Conservation (phyloP, 2,888 invertebrate genomes). For the Thyatira batis region DNA sequence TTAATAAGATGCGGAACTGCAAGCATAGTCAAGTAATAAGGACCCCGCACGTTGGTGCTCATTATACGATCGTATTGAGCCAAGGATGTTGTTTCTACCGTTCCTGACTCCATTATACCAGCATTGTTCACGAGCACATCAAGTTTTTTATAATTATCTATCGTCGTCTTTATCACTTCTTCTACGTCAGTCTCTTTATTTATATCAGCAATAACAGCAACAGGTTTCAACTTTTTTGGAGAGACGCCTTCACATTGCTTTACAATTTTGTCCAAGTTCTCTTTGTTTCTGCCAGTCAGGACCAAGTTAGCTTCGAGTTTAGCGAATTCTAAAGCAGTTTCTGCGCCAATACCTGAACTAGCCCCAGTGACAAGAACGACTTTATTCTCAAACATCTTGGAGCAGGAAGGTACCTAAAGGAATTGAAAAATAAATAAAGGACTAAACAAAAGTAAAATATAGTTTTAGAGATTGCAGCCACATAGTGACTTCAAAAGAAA, state of each 20-base stretch:
- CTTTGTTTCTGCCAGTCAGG: conserved; percentile 84
- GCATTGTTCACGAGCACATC: conserved; percentile 92
- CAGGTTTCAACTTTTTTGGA: conserved; percentile 54
- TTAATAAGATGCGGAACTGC: conserved; percentile 90
- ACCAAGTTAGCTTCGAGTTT: conserved; percentile 82
- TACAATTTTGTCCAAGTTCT: conserved; percentile 84
- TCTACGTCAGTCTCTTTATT: conserved; percentile 85
- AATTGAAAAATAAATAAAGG: conserved; percentile 6
- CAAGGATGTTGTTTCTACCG: conserved; percentile 88
- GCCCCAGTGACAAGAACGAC: conserved; percentile 84
- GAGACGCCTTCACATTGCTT: conserved; percentile 70
- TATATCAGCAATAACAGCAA: conserved; percentile 82
- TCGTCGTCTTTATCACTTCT: conserved; percentile 83
- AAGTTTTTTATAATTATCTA: conserved; percentile 84
- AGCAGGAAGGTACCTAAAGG: conserved; percentile 14
- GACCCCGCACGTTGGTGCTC: conserved; percentile 89
- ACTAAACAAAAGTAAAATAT: no score
- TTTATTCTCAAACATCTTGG: conserved; percentile 71
- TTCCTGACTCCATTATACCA: conserved; percentile 87
- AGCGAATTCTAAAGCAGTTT: conserved; percentile 84
- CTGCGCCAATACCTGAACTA: conserved; percentile 87
- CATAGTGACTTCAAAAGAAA: no score
- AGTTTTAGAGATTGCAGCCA: no score
- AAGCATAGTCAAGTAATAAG: conserved; percentile 89
- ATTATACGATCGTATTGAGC: conserved; percentile 92